Base-by-base conservation (phyloP, 2,797 vertebrate species). In the Melanotaenia pygmaea region DNA sequence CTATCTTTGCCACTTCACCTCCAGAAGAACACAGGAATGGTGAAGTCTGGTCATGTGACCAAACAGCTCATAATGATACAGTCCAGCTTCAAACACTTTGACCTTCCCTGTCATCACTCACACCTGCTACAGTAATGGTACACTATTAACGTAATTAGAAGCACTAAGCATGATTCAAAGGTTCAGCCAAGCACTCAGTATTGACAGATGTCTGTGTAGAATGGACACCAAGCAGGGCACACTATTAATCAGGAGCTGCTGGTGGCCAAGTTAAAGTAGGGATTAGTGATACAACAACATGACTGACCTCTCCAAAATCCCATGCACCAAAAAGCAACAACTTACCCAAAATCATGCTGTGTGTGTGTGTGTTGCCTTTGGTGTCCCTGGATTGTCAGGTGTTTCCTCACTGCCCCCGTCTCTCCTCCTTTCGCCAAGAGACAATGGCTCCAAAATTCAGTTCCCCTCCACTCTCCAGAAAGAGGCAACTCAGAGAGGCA, bases 281-380 rank as follows among this genome's bases (percentile, higher is more conserved):
- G 85, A 87, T 85, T 87, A 89, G 77, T 83, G 76, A 70, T 20
- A 59, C 78, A 64, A 73, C 74, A 79, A 73, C 74, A 81, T 66
- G 70, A 74, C 32, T 83, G 85, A 91, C 81, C 83, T 82, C 73
- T 79, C 72, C 47, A 82, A 82, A 86, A 87, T 72, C 81, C 70
- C 24, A 59, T 62, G 76, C 80, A 63, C 64, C 64, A 71, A 67
- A 64, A 67, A 81, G 32, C 22, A 1, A 63, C 74, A 90, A 94
- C 94, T 94, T 91, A 95, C 94, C 94, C 85, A 95, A 87, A 92
- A 95, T 95, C 94, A 95, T 95, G 86, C 76, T 91, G 79, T 70
- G 67, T 71, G 61, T 70, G 61, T 70, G 60, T 63, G 59, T 66
- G 80, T 82, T 87, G 88, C 77, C 80, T 89, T 75, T 86, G 85